Percentiles rank a stretch among this genome's conserved stretches.
phyloP scores from a whole-genome alignment of 2,113 vertebrate genomes.

The Numenius arquata region DNA sequence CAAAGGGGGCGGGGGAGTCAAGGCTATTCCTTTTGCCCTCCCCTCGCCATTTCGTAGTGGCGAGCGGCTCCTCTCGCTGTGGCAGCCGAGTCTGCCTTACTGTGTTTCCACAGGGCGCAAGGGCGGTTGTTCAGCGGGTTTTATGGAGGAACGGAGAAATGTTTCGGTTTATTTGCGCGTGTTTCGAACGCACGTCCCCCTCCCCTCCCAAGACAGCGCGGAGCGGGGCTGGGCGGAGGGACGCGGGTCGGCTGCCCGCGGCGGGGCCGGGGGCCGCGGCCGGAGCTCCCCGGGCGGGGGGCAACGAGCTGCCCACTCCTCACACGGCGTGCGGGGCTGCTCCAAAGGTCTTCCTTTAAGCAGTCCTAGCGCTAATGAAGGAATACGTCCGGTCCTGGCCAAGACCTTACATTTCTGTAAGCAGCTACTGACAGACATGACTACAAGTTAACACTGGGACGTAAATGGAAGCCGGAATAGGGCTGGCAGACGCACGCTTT shows the following conservation, averaged over 20 bases:
- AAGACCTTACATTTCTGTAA: neutral
- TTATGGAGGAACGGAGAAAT: neutral
- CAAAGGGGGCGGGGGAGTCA: slow-evolving; percentile 34
- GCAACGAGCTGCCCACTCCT: neutral
- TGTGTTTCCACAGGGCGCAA: neutral
- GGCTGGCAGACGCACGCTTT: neutral
- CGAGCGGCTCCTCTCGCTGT: neutral
- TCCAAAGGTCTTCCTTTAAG: neutral
- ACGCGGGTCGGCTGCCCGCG: neutral
- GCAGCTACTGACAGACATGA: neutral
- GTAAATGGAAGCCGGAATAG: neutral
- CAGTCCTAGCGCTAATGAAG: neutral
- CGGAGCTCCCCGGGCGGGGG: no score
- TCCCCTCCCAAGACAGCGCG: no score
- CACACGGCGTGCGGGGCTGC: neutral
- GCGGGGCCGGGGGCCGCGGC: neutral
- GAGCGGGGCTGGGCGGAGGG: neutral
- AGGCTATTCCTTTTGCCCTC: neutral
- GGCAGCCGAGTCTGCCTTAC: neutral
- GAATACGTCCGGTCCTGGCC: neutral
- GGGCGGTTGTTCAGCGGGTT: neutral
- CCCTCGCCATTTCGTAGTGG: neutral
- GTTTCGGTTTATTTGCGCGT: neutral
- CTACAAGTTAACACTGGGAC: neutral
- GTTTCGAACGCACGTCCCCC: neutral